Evolutionary conservation across 2,888 invertebrate genomes (phyloP).

Genomic region (Hyppa rectilinea): DNA sequence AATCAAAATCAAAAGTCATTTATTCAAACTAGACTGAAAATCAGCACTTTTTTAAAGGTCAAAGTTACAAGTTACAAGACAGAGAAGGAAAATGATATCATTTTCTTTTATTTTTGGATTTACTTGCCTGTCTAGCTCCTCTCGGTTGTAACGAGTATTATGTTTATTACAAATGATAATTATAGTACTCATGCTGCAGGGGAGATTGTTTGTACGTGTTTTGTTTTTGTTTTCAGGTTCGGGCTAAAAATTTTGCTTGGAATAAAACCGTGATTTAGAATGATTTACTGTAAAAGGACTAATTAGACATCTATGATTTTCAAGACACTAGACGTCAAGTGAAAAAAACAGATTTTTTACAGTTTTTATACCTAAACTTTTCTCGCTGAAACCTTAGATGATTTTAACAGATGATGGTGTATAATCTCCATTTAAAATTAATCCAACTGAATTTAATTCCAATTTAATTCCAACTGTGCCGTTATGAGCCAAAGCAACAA

Average conservation of each 20-base stretch:
- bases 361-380: too few relatives aligned
- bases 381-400: background rate
- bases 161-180: constrained; percentile 60
- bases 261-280: background rate
- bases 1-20: too few relatives aligned
- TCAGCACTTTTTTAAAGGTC: too few relatives aligned
- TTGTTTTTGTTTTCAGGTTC: background rate
- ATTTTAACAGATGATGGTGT: background rate
- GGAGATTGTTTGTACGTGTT: constrained; percentile 13
- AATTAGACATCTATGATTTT: background rate
- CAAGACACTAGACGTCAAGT: background rate
- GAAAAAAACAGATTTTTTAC: too few relatives aligned
- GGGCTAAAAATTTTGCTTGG: too few relatives aligned
- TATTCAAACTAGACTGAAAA: too few relatives aligned
- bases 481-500: background rate
- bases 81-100: background rate
- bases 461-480: background rate
- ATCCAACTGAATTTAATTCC: too few relatives aligned
- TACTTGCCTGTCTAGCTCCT: constrained; percentile 57
- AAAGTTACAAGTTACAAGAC: too few relatives aligned
- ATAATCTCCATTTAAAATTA: background rate
- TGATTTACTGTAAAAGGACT: too few relatives aligned
- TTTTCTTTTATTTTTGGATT: too few relatives aligned
- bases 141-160: constrained; percentile 56
- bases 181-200: constrained; percentile 38